Evolutionary conservation across 1,140 invertebrate genomes (phyloP).

Genomic region (Colletes latitarsis): DNA sequence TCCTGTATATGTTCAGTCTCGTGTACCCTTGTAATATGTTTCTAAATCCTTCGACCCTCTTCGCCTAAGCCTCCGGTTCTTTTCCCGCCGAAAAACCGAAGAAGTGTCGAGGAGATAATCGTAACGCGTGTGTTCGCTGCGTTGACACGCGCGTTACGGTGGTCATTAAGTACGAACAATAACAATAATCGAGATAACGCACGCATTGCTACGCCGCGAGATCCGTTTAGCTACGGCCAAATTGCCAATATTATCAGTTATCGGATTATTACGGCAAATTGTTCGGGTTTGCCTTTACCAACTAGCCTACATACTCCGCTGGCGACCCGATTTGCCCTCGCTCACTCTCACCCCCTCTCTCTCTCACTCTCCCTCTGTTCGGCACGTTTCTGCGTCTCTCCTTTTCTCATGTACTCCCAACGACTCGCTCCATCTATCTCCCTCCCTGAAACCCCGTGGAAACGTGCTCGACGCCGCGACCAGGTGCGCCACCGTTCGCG

Average conservation of each 20-base stretch:
- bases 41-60: not conserved
- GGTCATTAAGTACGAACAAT: conserved; percentile 57
- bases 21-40: not conserved
- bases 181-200: conserved; percentile 71
- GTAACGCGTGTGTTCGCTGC: not conserved
- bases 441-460: conserved; percentile 17
- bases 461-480: conserved; percentile 48
- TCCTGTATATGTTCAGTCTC: too few species aligned
- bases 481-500: conserved; percentile 62
- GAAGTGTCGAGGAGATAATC: too few species aligned
- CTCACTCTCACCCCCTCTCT: conserved; percentile 10
- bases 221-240: conserved; percentile 64
- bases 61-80: too few species aligned
- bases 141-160: not conserved
- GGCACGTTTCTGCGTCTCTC: not conserved
- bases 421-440: conserved; percentile 35
- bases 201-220: conserved; percentile 56
- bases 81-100: too few species aligned
- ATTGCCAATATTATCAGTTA: conserved; percentile 75
- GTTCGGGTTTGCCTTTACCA: conserved; percentile 70
- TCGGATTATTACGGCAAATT: conserved; percentile 76
- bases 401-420: conserved; percentile 17
- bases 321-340: conserved; percentile 39
- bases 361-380: not conserved
- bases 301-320: conserved; percentile 54